Conservation (phyloP, 2,113 vertebrate genomes). For the Cyanoramphus novaezelandiae region DNA sequence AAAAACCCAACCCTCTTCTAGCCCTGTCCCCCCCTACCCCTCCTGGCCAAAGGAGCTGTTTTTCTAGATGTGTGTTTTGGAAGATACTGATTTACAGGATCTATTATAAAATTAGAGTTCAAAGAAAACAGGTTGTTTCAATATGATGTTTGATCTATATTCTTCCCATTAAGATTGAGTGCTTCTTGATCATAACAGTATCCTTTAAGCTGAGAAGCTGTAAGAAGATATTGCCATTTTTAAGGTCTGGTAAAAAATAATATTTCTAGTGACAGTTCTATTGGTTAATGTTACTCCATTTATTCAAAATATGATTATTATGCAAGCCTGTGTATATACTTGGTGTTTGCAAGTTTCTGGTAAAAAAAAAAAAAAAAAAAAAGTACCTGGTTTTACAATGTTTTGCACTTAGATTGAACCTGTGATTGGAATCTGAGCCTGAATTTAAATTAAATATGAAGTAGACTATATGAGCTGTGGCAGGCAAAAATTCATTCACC, state of each 20-base stretch:
- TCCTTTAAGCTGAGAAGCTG: neutral
- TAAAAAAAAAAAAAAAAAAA: neutral
- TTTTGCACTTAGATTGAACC: neutral
- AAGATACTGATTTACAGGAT: neutral
- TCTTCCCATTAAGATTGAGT: neutral
- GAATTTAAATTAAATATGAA: neutral
- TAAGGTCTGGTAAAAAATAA: neutral
- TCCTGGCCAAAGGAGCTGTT: neutral
- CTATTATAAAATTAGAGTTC: neutral
- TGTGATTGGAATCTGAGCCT: neutral
- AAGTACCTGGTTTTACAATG: neutral
- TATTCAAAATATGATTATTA: neutral
- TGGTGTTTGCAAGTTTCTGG: neutral
- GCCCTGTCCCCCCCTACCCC: neutral
- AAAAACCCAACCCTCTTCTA: fast-evolving
- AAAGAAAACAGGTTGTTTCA: neutral
- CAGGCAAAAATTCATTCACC: neutral
- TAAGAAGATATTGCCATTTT: neutral
- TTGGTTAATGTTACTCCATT: neutral
- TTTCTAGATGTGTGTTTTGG: neutral
- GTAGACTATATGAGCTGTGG: neutral
- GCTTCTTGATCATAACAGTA: neutral
- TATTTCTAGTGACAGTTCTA: neutral
- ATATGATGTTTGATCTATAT: neutral
- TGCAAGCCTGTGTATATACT: neutral